These are phyloP conservation scores for Aselliscus stoliczkanus DNA, from an alignment of 2,797 vertebrate genomes.

Conservation along the genomic window DNA sequence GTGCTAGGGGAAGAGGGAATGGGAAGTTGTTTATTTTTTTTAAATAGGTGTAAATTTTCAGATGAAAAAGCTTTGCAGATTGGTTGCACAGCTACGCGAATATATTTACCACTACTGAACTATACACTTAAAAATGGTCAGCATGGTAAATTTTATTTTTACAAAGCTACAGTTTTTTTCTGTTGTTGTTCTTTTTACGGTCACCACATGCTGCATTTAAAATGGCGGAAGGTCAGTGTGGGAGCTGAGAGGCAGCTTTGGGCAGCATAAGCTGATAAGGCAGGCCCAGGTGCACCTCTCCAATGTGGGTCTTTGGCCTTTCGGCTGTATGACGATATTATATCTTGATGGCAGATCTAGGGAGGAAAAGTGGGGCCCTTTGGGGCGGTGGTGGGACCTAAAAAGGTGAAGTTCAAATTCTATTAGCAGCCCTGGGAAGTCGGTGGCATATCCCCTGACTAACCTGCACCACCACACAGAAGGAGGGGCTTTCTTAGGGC, in stretches of 20 bases:
- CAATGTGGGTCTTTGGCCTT: neutral
- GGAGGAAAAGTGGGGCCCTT: neutral
- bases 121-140: neutral
- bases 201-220: neutral
- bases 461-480: neutral
- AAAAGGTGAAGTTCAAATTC: neutral
- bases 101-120: neutral
- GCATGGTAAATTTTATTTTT: neutral
- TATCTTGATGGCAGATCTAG: neutral
- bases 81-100: neutral
- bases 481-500: neutral
- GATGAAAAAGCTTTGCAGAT: neutral
- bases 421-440: neutral
- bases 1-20: fast-evolving
- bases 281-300: neutral
- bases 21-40: neutral
- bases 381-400: neutral
- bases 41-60: neutral
- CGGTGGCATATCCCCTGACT: neutral
- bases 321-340: neutral
- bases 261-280: neutral
- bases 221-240: neutral
- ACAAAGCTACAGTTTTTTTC: neutral
- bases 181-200: neutral
- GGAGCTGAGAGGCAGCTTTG: neutral